These are phyloP conservation scores for Macrobrachium nipponense DNA, from an alignment of 1,140 invertebrate species.

Conservation along the genomic window DNA sequence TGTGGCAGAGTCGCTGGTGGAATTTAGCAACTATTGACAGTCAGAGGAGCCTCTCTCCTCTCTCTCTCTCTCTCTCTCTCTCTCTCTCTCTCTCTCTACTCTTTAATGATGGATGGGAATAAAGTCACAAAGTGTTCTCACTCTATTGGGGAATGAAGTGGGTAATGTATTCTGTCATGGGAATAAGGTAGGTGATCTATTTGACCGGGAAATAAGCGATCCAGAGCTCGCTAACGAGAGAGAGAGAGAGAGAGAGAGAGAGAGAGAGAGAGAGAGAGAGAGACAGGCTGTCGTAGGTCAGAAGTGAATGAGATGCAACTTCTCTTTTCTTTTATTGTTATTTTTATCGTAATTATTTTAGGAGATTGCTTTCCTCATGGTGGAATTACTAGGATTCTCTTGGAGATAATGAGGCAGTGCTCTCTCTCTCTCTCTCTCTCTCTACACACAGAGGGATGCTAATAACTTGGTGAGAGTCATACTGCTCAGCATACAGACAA, in stretches of 20 bases:
- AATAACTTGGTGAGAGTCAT: too few relatives aligned
- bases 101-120: not conserved
- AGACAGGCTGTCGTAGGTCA: not conserved
- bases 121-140: not conserved
- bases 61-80: too few relatives aligned
- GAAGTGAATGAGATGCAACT: not conserved
- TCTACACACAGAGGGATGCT: too few relatives aligned
- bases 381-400: not conserved
- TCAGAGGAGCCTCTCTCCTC: not conserved
- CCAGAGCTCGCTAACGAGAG: not conserved
- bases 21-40: conserved; percentile 38
- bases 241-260: conserved; percentile 19
- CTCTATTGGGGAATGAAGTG: too few relatives aligned
- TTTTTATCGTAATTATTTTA: not conserved
- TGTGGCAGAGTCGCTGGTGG: conserved; percentile 27
- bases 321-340: not conserved
- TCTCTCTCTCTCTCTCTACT: too few relatives aligned
- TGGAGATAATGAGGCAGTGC: not conserved
- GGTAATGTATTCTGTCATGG: too few relatives aligned
- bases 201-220: too few relatives aligned
- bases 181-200: too few relatives aligned
- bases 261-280: conserved; percentile 27
- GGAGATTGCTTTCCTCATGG: not conserved
- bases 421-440: conserved; percentile 10
- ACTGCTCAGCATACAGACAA: too few relatives aligned